A percentile compares a stretch with the other conserved stretches of the same genome.
Conservation (phyloP, 1,140 invertebrate species). For the Polypedilum vanderplanki region DNA sequence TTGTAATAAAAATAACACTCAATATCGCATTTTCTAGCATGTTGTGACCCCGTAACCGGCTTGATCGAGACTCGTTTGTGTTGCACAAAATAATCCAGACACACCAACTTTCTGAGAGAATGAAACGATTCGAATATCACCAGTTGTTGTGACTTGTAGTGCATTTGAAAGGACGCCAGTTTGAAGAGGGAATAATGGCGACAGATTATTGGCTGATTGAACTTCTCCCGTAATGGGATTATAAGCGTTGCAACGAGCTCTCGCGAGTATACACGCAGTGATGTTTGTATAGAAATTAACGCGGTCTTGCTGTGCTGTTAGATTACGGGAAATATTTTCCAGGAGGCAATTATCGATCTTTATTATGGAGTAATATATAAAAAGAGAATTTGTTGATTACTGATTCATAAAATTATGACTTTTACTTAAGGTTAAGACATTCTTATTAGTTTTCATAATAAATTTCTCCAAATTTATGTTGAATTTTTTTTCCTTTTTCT, state of each 20-base stretch:
- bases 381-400: neutral
- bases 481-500: too few species aligned
- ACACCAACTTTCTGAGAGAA: constrained; percentile 39
- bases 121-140: constrained; percentile 47
- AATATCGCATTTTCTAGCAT: neutral
- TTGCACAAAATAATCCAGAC: constrained; percentile 38
- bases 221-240: constrained; percentile 52
- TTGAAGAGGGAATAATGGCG: neutral
- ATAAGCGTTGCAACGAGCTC: constrained; percentile 47
- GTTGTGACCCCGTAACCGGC: constrained; percentile 31
- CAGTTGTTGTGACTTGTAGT: constrained; percentile 47
- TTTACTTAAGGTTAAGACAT: neutral
- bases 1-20: neutral
- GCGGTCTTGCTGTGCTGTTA: constrained; percentile 29
- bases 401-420: constrained; percentile 4
- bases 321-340: constrained; percentile 30
- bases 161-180: constrained; percentile 44
- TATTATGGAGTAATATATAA: neutral
- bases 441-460: too few species aligned
- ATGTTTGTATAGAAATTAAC: constrained; percentile 50
- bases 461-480: too few species aligned
- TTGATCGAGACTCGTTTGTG: constrained; percentile 38
- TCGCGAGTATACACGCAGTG: constrained; percentile 50
- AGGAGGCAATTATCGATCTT: constrained; percentile 29
- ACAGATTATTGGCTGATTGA: constrained; percentile 37